Conservation (phyloP, 2,888 invertebrate species). For the Operophtera brumata region DNA sequence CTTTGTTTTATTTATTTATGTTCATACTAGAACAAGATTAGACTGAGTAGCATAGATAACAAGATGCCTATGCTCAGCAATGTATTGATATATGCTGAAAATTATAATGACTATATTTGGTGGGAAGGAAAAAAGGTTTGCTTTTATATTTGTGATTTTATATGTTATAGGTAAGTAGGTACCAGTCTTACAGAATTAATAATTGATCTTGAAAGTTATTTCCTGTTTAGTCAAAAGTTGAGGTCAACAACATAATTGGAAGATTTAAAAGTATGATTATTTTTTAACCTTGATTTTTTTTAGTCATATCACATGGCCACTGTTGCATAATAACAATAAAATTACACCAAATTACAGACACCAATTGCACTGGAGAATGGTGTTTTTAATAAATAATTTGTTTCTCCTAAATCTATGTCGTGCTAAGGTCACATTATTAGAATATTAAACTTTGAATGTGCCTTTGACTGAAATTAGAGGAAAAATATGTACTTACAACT, state of each 20-base stretch:
- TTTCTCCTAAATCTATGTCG: neutral
- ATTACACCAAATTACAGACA: neutral
- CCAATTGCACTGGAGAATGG: neutral
- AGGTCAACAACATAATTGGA: constrained; percentile 15
- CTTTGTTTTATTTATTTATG: too few relatives aligned
- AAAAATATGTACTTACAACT: constrained; percentile 48
- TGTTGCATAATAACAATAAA: constrained; percentile 19
- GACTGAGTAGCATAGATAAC: too few relatives aligned
- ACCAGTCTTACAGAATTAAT: neutral
- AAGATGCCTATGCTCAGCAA: too few relatives aligned
- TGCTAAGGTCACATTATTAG: neutral
- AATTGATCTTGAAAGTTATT: constrained; percentile 12
- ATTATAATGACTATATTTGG: too few relatives aligned
- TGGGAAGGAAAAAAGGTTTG: neutral
- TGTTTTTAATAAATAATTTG: neutral
- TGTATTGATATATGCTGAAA: too few relatives aligned
- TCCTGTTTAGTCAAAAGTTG: constrained; percentile 16
- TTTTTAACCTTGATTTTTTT: constrained; percentile 12
- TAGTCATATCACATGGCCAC: constrained; percentile 12
- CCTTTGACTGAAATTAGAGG: neutral
- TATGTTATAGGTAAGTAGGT: neutral
- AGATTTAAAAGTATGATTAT: neutral
- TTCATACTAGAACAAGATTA: too few relatives aligned
- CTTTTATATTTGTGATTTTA: neutral
- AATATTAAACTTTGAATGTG: too few relatives aligned